Conservation (phyloP, 2,797 vertebrate genomes). For the Muraenolepis orangiensis region DNA sequence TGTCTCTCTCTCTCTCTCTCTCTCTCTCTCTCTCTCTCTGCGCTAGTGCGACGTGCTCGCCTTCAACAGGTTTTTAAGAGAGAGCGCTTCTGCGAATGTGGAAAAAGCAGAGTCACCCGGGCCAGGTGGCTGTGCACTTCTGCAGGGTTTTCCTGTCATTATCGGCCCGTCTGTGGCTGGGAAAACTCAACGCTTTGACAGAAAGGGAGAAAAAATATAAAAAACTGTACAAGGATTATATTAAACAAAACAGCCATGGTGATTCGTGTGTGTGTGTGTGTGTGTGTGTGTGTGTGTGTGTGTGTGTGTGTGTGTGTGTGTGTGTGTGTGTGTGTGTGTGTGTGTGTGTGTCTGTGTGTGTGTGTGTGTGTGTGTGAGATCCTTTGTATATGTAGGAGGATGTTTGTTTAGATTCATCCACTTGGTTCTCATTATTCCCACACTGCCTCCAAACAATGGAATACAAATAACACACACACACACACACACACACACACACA, state of each 20-base stretch:
- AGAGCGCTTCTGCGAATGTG: conserved; percentile 21
- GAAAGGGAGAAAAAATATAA: background rate
- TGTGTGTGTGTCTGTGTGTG: conserved; percentile 1
- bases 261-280: conserved; percentile 2
- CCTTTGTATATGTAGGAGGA: background rate
- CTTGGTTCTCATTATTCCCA: conserved; percentile 4
- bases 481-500: conserved; percentile 8
- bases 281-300: background rate
- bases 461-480: conserved; percentile 3
- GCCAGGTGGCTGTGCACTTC: conserved; percentile 22
- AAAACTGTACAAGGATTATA: background rate
- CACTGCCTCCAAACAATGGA: conserved; percentile 9
- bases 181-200: background rate
- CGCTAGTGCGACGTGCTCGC: too few relatives aligned
- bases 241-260: conserved; percentile 15
- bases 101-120: conserved; percentile 29
- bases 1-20: too few relatives aligned
- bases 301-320: background rate
- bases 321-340: background rate
- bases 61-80: conserved; percentile 44
- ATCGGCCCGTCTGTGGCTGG: conserved; percentile 1
- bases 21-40: too few relatives aligned
- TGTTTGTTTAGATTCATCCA: conserved; percentile 3
- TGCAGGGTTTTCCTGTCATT: conserved; percentile 25
- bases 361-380: conserved; percentile 4